Evolutionary conservation across 2,888 invertebrate genomes (phyloP), one percentile per base, ranked within the genome.

Genomic region (Ectemnius cavifrons): DNA sequence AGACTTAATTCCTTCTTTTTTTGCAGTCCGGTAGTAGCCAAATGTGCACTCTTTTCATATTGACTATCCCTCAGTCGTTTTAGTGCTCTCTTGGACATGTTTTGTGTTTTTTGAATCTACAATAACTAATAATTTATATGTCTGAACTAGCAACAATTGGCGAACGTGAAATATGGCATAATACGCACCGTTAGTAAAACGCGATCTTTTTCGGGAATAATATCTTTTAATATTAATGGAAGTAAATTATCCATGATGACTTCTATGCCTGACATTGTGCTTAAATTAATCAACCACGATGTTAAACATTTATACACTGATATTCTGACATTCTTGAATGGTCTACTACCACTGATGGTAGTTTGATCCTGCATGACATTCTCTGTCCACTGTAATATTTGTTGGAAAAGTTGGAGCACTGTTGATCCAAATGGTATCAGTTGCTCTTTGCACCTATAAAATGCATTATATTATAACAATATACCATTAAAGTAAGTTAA

Each of bases 371-470:
- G 71, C n/a, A 67, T 63, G 8, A 71, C 45, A 52, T 73, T 77
- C 46, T 83, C 82, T 8, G 86, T 87, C 89, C 89, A 90, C 52
- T 84, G 82, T 5, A 91, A 75, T 0, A 84, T 86, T 83, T 89
- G 89, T 23, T 84, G 71, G 28, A 87, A 82, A 3, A 90, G 75
- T 62, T 86, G 79, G 47, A 89, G 82, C 77, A 90, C 87, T 14
- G 80, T 87, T 14, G 82, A 65, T 13, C 87, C 85, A 71, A 80
- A 86, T 5, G 89, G 85, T 46, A 89, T 62, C 16, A 91, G 73
- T 56, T 89, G 87, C 59, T 86, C 79, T 28, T 82, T 79, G 76
- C 89, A 90, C 71, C 90, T 90, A 64, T 20, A 14, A 4, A 52
- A 78, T 64, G 67, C 27, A 67, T 62, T 27, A 23, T 67, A 49